Evolutionary conservation across 2,113 vertebrate species (phyloP).

Genomic region (Eira barbara): DNA sequence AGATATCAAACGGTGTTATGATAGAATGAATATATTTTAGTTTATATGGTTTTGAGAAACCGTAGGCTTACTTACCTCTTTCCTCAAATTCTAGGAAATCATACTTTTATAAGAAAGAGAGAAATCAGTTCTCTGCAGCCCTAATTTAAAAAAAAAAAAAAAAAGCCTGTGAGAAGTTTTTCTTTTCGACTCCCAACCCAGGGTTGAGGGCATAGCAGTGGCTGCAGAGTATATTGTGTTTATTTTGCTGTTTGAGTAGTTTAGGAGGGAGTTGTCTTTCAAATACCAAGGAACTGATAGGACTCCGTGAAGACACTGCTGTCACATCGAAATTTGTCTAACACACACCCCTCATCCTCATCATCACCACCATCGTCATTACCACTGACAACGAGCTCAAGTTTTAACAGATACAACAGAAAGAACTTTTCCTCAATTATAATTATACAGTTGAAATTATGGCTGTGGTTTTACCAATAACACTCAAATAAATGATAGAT

Average conservation of each 20-base stretch:
- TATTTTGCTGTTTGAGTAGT: slow-evolving; percentile 82
- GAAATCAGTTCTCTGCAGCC: slow-evolving; percentile 76
- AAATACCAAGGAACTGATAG: slow-evolving; percentile 69
- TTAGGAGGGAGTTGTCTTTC: slow-evolving; percentile 81
- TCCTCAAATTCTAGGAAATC: slow-evolving; percentile 69
- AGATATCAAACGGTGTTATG: not conserved
- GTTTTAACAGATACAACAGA: slow-evolving; percentile 66
- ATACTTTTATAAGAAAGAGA: slow-evolving; percentile 56
- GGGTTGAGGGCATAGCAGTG: slow-evolving; percentile 81
- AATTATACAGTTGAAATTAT: not conserved
- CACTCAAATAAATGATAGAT: not conserved
- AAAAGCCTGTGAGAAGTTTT: slow-evolving; percentile 80
- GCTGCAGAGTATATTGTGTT: slow-evolving; percentile 82
- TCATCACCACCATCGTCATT: slow-evolving; percentile 56
- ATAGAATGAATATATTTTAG: not conserved
- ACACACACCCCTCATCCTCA: not conserved
- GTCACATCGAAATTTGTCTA: slow-evolving; percentile 81
- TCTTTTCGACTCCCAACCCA: slow-evolving; percentile 76
- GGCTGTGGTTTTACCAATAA: not conserved
- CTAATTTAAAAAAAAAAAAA: slow-evolving; percentile 84
- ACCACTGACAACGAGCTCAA: slow-evolving; percentile 68
- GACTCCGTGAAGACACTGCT: slow-evolving; percentile 77
- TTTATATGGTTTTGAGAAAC: not conserved
- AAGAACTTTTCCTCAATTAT: slow-evolving; percentile 58
- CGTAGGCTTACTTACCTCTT: slow-evolving; percentile 53